These are phyloP conservation scores for Sebastes fasciatus DNA, from an alignment of 2,113 vertebrate genomes.

Conservation along the genomic window DNA sequence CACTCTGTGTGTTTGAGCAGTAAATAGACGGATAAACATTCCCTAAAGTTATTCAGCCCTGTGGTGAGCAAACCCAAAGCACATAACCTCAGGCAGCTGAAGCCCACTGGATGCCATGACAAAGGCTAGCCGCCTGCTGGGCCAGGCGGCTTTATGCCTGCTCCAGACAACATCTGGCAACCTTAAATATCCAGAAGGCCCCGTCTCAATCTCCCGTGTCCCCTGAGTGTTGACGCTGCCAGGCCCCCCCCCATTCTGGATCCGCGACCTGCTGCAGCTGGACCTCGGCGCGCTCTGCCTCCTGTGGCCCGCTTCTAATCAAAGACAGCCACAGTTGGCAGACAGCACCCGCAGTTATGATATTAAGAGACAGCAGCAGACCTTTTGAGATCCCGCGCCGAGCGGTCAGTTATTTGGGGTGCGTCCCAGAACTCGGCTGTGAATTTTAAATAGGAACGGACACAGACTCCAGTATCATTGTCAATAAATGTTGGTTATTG, in stretches of 20 bases:
- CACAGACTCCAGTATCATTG: not conserved
- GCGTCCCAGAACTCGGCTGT: slow-evolving; percentile 25
- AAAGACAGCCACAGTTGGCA: slow-evolving; percentile 64
- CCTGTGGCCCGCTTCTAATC: slow-evolving; percentile 61
- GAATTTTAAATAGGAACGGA: slow-evolving; percentile 50
- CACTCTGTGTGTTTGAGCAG: not conserved
- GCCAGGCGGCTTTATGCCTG: slow-evolving; percentile 33
- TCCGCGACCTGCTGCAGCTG: slow-evolving; percentile 60
- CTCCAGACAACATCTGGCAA: slow-evolving; percentile 67
- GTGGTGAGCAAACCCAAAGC: slow-evolving; percentile 25
- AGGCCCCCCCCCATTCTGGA: not conserved
- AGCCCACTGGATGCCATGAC: slow-evolving; percentile 32
- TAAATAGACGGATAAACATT: slow-evolving; percentile 15
- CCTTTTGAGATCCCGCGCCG: slow-evolving; percentile 43
- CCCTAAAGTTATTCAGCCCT: slow-evolving; percentile 16
- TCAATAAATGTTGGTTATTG: slow-evolving; percentile 27
- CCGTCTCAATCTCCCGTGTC: slow-evolving; percentile 44
- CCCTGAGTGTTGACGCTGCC: slow-evolving; percentile 42
- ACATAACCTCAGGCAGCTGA: slow-evolving; percentile 40
- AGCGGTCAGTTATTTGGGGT: slow-evolving; percentile 52
- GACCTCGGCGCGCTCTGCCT: slow-evolving; percentile 38
- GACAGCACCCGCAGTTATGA: slow-evolving; percentile 57
- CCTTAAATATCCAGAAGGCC: slow-evolving; percentile 56
- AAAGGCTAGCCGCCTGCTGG: slow-evolving; percentile 19
- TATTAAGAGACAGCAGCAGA: slow-evolving; percentile 69